Percentiles rank a stretch among this genome's conserved stretches.
Conservation (phyloP, 2,888 invertebrate species). For the Podabrus alpinus region DNA sequence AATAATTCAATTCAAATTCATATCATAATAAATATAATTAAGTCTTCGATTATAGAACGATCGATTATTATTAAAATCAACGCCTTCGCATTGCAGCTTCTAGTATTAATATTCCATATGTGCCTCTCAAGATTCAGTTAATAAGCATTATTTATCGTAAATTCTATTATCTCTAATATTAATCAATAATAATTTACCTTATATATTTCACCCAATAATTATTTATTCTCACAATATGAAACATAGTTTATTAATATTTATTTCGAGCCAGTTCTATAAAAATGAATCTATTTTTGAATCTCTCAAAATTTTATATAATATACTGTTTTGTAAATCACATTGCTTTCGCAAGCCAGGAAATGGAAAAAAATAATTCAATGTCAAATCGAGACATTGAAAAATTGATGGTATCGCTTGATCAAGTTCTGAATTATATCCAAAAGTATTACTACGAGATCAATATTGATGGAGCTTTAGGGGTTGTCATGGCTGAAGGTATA, state of each 20-base stretch:
- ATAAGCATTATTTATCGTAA: not conserved
- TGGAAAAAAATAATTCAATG: not conserved
- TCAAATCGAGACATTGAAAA: slow-evolving; percentile 12
- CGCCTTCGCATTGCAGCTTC: not conserved
- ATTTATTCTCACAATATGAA: too few species aligned
- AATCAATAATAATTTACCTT: too few species aligned
- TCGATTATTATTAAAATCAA: not conserved
- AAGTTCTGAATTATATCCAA: slow-evolving; percentile 46
- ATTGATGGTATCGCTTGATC: slow-evolving; percentile 33
- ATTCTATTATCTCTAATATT: too few species aligned
- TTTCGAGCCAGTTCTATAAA: not conserved
- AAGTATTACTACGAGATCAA: slow-evolving; percentile 50
- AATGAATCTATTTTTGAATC: not conserved
- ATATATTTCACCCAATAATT: too few species aligned
- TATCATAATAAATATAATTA: too few species aligned
- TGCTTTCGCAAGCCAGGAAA: not conserved
- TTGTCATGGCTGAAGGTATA: slow-evolving; percentile 52
- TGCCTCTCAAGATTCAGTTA: not conserved
- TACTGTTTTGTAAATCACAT: not conserved
- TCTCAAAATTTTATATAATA: too few species aligned
- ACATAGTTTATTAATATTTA: not conserved
- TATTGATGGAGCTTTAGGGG: slow-evolving; percentile 50
- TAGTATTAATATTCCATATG: not conserved
- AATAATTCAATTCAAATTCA: not conserved
- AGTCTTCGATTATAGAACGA: not conserved